Evolutionary conservation across 2,113 vertebrate species (phyloP), one percentile per base, ranked within the genome.

Genomic region (Anolis carolinensis): DNA sequence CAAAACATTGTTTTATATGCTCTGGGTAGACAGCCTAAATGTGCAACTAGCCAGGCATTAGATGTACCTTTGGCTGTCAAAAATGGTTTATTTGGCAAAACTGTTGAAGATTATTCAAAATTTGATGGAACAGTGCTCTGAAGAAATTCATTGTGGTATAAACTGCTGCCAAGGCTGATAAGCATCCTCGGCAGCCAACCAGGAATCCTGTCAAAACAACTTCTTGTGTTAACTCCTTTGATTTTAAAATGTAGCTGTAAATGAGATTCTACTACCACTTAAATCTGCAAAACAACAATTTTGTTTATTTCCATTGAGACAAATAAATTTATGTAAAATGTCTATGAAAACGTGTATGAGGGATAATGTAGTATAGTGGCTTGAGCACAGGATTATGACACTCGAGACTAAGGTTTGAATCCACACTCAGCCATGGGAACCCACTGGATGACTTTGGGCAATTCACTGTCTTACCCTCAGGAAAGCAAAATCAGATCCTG

Each of bases 111-210:
- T 89, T 89, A 88, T 91, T 94, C 93, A 91, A 89, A 93, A 90
- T 93, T 92, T 94, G 88, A 91, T 93, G 86, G 48, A 18, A 79
- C 89, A 74, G 88, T 88, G 81, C 79, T 89, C 79, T 88, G 79
- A 65, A 36, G 70, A 79, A 88, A 88, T 72, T 90, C 84, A 87
- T 63, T 71, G 89, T 68, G 81, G 70, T 86, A 83, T 93, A 87
- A 91, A 80, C 79, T 88, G 91, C 91, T 93, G 90, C 89, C 93
- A 93, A 82, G 89, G 87, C 91, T 89, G 91, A 93, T 93, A 93
- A 94, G 93, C 83, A 83, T 80, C 88, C 86, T 84, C 83, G 89
- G 87, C 9, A 92, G 55, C 44, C 89, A 83, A 67, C 14, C 84
- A 84, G 90, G 89, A 94, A 84, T 91, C 71, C 50, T 91, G 70